Conservation (phyloP, 2,113 vertebrate species). For the Ictidomys tridecemlineatus region DNA sequence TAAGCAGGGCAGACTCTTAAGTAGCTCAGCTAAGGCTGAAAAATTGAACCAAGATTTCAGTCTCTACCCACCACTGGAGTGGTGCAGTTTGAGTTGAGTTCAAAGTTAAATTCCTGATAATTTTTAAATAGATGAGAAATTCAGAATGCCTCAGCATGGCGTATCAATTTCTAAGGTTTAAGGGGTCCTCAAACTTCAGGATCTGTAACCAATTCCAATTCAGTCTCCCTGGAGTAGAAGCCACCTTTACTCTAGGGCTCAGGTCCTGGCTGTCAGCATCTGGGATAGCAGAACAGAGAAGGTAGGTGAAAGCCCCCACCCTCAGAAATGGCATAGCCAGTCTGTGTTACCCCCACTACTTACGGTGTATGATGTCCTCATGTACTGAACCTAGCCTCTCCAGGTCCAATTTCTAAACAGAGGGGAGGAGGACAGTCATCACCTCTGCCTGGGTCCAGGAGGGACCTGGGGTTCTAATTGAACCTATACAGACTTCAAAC, state of each 20-base stretch:
- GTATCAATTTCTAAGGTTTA: neutral
- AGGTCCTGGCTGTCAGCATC: neutral
- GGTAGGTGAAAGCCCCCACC: neutral
- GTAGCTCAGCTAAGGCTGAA: neutral
- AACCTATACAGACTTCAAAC: neutral
- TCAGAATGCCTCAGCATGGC: neutral
- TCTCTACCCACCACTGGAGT: neutral
- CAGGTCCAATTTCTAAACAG: neutral
- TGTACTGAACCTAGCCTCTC: neutral
- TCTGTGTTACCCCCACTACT: neutral
- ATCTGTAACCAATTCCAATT: neutral
- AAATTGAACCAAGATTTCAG: neutral
- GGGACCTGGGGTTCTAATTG: neutral
- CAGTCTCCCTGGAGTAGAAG: neutral
- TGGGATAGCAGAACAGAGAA: neutral
- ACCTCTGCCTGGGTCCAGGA: neutral
- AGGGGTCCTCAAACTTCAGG: neutral
- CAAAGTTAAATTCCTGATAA: neutral
- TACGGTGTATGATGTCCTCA: rapidly evolving
- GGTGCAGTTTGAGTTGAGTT: neutral
- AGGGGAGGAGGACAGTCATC: neutral
- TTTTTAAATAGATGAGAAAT: neutral
- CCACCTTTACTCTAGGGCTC: neutral
- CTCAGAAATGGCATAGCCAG: neutral
- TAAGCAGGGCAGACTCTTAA: neutral